Percentiles rank a stretch among this genome's conserved stretches.
Evolutionary conservation across 2,797 vertebrate genomes (phyloP).

Genomic region (Merluccius polli): DNA sequence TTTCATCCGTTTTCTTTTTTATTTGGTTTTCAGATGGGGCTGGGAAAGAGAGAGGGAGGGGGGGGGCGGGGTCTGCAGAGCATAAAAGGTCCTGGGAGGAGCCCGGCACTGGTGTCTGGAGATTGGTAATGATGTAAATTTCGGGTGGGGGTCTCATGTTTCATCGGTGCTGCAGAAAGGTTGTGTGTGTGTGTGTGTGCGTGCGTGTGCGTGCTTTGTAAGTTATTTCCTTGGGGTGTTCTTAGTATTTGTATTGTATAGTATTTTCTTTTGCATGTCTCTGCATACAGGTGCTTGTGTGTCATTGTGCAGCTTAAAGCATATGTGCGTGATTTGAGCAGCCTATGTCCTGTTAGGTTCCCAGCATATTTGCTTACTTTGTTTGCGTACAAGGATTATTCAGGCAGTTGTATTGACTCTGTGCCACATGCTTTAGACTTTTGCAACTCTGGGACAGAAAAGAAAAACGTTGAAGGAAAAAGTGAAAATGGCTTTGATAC

Average conservation of each 20-base stretch:
- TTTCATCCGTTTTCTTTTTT: conserved; percentile 14
- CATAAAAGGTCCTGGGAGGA: conserved; percentile 32
- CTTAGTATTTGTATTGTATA: neutral
- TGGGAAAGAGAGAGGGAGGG: neutral
- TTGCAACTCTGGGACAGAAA: conserved; percentile 38
- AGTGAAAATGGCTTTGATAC: conserved; percentile 42
- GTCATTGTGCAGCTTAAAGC: neutral
- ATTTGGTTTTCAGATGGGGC: neutral
- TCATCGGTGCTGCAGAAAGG: conserved; percentile 14
- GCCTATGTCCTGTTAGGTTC: neutral
- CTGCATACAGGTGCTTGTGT: neutral
- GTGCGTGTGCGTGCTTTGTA: neutral
- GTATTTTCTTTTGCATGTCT: neutral
- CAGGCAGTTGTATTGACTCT: neutral
- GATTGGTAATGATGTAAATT: conserved; percentile 50
- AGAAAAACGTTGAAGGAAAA: conserved; percentile 43
- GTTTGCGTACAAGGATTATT: conserved; percentile 13
- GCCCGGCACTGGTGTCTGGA: conserved; percentile 29
- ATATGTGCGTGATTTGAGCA: neutral
- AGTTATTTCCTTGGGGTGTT: neutral
- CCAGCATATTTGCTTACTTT: conserved; percentile 9
- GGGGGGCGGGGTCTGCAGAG: conserved; percentile 26
- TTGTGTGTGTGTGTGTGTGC: conserved; percentile 18
- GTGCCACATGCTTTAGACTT: conserved; percentile 33
- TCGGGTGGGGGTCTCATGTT: conserved; percentile 31